A percentile compares a stretch with the other conserved stretches of the same genome.
These are phyloP conservation scores for Acanthiza pusilla DNA, from an alignment of 2,797 vertebrate species.

Conservation along the genomic window DNA sequence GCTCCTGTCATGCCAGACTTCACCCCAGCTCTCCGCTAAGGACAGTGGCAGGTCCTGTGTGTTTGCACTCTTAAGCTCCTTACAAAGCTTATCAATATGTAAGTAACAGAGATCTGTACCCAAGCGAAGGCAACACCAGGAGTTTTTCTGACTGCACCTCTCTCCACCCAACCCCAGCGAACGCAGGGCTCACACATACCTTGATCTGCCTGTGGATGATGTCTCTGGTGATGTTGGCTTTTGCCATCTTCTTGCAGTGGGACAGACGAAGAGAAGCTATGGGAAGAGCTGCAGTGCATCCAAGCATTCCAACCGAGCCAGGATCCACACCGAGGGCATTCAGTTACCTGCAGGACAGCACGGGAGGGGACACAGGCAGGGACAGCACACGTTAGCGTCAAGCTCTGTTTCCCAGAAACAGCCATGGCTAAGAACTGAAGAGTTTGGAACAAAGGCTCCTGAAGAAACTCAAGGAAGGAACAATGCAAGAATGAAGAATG, in stretches of 20 bases:
- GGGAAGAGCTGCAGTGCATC: conserved; percentile 67
- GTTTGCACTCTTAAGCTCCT: background rate
- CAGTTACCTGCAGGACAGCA: conserved; percentile 66
- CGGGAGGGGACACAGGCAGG: background rate
- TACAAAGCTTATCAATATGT: background rate
- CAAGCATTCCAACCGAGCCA: conserved; percentile 72
- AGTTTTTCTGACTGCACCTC: accelerated
- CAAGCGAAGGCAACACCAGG: background rate
- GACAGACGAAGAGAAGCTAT: conserved; percentile 60
- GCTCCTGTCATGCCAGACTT: background rate
- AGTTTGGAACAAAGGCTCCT: background rate
- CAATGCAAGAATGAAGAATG: background rate
- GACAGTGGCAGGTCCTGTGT: background rate
- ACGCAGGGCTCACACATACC: conserved; percentile 39
- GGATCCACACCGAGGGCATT: conserved; percentile 50
- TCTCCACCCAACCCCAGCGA: accelerated
- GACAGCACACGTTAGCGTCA: background rate
- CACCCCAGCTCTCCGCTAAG: background rate
- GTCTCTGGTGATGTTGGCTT: conserved; percentile 91
- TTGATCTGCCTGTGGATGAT: conserved; percentile 89
- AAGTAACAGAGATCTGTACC: background rate
- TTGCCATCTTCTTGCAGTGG: conserved; percentile 81
- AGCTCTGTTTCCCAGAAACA: background rate
- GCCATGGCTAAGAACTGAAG: background rate
- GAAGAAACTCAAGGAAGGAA: background rate